These are phyloP conservation scores for Noctilio leporinus DNA, from an alignment of 2,113 vertebrate species.

Conservation along the genomic window DNA sequence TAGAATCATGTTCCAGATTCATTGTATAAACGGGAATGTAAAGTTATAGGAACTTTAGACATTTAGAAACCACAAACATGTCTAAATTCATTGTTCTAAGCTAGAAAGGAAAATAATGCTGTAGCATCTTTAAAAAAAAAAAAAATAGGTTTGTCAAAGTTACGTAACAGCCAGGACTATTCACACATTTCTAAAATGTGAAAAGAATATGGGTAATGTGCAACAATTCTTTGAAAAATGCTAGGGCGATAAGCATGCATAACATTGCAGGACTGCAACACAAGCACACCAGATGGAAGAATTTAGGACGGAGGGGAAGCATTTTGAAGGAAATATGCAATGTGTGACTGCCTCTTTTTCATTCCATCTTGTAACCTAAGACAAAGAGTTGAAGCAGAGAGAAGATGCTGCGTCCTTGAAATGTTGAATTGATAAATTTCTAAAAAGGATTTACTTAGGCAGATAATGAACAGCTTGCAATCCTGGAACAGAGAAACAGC, in stretches of 20 bases:
- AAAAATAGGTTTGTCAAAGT: background rate
- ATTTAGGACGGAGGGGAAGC: too few species aligned
- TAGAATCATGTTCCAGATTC: background rate
- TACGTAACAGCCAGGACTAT: background rate
- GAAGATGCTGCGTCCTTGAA: background rate
- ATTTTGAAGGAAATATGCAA: background rate
- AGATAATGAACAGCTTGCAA: background rate
- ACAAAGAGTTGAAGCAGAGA: background rate
- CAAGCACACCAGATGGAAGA: background rate
- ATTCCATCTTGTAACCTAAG: background rate
- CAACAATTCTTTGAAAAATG: background rate
- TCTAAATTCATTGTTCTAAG: background rate
- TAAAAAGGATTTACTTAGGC: background rate
- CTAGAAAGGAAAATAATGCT: background rate
- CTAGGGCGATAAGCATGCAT: too few species aligned
- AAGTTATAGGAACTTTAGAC: background rate
- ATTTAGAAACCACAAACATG: background rate
- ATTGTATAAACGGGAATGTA: background rate
- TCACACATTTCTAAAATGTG: background rate
- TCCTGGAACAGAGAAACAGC: background rate
- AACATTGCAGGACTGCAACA: background rate
- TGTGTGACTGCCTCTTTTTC: background rate
- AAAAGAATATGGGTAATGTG: background rate
- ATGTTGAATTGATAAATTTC: background rate
- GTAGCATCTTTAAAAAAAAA: background rate